Evolutionary conservation across 1,140 invertebrate species (phyloP).

Genomic region (Portunus trituberculatus): DNA sequence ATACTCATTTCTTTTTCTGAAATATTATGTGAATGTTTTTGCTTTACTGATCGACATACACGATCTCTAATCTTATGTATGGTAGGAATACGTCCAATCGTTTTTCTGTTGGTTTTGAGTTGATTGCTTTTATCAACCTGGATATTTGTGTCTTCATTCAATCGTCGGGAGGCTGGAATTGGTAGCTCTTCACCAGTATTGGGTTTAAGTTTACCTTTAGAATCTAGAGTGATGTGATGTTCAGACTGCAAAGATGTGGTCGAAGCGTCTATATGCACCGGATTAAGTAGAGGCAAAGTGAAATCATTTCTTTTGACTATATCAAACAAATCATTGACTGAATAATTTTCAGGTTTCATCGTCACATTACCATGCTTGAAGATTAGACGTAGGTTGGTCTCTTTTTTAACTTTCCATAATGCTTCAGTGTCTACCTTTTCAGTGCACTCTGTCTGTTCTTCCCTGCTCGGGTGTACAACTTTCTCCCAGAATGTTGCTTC

Average conservation of each 20-base stretch:
- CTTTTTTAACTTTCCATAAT: not conserved
- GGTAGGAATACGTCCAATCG: not conserved
- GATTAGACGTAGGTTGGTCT: not conserved
- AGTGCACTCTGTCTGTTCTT: not conserved
- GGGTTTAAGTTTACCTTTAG: not conserved
- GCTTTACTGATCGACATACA: not conserved
- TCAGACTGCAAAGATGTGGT: not conserved
- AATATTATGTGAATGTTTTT: not conserved
- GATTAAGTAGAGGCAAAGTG: not conserved
- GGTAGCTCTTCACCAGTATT: not conserved
- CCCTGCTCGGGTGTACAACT: not conserved
- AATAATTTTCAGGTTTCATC: not conserved
- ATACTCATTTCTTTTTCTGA: not conserved
- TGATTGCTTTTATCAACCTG: not conserved
- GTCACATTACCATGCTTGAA: not conserved
- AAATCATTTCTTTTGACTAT: not conserved
- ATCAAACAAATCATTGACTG: not conserved
- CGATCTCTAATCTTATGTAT: not conserved
- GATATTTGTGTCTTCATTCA: not conserved
- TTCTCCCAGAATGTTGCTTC: not conserved
- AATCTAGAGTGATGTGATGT: not conserved
- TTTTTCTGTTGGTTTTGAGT: not conserved
- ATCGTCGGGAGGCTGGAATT: not conserved
- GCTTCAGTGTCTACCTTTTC: not conserved
- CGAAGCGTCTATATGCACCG: not conserved